These are phyloP conservation scores for Tetragonula carbonaria DNA, from an alignment of 2,888 invertebrate genomes.

Conservation along the genomic window DNA sequence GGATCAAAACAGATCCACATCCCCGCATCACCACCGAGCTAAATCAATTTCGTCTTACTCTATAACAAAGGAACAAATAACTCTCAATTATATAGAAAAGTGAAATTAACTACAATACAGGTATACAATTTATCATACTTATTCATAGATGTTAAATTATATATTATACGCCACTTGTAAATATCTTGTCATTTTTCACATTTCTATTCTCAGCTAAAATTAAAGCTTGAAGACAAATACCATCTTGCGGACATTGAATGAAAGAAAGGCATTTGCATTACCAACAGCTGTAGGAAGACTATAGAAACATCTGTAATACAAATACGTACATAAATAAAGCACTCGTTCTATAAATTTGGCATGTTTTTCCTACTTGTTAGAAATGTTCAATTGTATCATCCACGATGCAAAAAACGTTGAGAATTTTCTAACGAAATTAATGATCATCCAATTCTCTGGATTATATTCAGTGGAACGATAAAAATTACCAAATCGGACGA, in stretches of 20 bases:
- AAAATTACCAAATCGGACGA: constrained; percentile 18
- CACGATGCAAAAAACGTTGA: neutral
- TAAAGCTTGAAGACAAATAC: constrained; percentile 63
- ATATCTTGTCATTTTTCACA: constrained; percentile 57
- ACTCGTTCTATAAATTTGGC: neutral
- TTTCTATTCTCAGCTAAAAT: constrained; percentile 72
- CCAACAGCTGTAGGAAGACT: constrained; percentile 67
- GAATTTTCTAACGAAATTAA: neutral
- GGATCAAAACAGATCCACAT: constrained; percentile 82
- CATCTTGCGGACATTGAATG: constrained; percentile 63
- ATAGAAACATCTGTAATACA: constrained; percentile 68
- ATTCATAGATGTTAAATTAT: constrained; percentile 62
- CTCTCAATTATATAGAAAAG: neutral
- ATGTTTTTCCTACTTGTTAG: neutral
- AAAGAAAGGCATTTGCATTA: constrained; percentile 69
- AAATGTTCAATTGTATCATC: neutral
- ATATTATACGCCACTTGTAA: constrained; percentile 44
- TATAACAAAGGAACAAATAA: constrained; percentile 40
- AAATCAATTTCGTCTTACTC: constrained; percentile 67
- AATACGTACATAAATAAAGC: constrained; percentile 15
- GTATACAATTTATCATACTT: constrained; percentile 52
- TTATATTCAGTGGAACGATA: no score
- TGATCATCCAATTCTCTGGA: no score
- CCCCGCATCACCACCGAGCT: constrained; percentile 82
- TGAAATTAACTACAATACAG: neutral